Conservation (phyloP, 2,113 vertebrate species). For the Microcebus griseorufus region DNA sequence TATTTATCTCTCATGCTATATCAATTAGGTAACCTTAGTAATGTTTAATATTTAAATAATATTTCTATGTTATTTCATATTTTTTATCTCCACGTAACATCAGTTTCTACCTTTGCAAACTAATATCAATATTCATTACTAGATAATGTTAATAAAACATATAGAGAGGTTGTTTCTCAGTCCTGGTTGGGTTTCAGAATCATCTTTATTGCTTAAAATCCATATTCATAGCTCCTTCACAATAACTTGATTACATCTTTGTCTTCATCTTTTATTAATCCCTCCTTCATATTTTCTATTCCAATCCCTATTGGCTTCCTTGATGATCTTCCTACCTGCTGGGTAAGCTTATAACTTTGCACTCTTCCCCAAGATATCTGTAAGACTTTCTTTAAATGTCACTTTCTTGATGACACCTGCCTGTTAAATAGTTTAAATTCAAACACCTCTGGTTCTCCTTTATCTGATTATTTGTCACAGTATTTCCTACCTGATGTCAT, state of each 20-base stretch:
- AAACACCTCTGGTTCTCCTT: neutral
- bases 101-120: neutral
- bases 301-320: neutral
- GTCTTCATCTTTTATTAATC: neutral
- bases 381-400: neutral
- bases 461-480: neutral
- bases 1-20: neutral
- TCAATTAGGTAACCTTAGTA: neutral
- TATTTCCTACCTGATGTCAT: neutral
- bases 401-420: neutral
- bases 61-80: neutral
- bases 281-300: neutral
- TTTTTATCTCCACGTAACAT: neutral
- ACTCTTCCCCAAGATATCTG: neutral
- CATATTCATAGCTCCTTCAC: neutral
- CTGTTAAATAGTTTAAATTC: neutral
- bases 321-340: neutral
- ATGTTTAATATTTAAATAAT: constrained; percentile 5
- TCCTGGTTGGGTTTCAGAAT: neutral
- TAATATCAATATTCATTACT: neutral
- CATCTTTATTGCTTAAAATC: neutral
- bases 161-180: neutral
- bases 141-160: neutral
- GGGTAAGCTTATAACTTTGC: neutral
- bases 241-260: neutral